Evolutionary conservation across 2,888 invertebrate species (phyloP).

Genomic region (Chrysotoxum bicinctum): DNA sequence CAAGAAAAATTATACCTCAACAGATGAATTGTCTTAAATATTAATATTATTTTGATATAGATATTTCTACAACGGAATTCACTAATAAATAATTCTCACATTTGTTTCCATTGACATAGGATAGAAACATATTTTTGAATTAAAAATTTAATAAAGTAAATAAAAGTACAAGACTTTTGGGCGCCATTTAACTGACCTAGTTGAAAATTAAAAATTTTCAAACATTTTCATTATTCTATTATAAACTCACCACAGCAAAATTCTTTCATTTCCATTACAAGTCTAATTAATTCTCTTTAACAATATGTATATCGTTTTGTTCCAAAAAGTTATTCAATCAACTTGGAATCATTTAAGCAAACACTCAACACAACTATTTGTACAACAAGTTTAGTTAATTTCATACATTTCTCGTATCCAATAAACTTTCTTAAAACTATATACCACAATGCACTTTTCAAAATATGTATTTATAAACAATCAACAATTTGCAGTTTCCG

Average conservation of each 20-base stretch:
- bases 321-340: not conserved
- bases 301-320: not conserved
- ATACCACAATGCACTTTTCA: not conserved
- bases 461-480: not conserved
- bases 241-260: constrained; percentile 80
- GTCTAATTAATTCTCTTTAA: not conserved
- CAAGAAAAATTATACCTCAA: too few species aligned
- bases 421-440: constrained; percentile 1
- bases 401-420: constrained; percentile 14
- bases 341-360: not conserved
- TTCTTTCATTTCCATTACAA: constrained; percentile 78
- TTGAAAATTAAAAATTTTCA: not conserved
- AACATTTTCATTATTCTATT: not conserved
- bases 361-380: not conserved
- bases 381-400: not conserved
- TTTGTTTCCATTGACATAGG: too few species aligned
- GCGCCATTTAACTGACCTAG: not conserved
- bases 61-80: too few species aligned
- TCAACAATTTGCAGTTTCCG: constrained; percentile 16
- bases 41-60: too few species aligned
- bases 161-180: not conserved
- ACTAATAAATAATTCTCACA: too few species aligned
- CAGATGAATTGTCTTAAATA: too few species aligned
- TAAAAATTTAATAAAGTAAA: too few species aligned
- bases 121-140: too few species aligned